phyloP scores from a whole-genome alignment of 2,888 invertebrate species.

The Habroteleia sp. region DNA sequence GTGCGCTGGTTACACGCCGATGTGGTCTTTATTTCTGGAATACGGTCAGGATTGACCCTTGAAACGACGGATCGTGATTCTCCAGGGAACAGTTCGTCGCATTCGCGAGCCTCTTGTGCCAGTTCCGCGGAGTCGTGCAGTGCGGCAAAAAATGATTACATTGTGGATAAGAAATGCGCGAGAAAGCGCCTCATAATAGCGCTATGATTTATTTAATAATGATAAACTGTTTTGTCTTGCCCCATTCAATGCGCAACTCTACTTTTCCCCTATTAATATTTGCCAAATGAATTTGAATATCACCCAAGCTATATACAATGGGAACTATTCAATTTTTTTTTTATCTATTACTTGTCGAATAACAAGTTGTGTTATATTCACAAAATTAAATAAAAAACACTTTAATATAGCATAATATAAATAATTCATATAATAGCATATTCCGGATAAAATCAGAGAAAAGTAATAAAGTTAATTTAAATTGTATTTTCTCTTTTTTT shows the following conservation, averaged over 20 bases:
- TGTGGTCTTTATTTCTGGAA: slow-evolving; percentile 41
- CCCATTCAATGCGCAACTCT: slow-evolving; percentile 21
- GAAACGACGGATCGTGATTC: slow-evolving; percentile 45
- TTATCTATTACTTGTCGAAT: too few species aligned
- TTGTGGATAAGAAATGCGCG: slow-evolving; percentile 57
- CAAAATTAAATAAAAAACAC: too few species aligned
- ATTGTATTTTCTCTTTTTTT: too few species aligned
- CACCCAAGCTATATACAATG: too few species aligned
- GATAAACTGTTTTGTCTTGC: slow-evolving; percentile 48
- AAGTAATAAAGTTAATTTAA: too few species aligned
- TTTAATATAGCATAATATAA: too few species aligned
- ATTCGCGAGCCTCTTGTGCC: slow-evolving; percentile 57
- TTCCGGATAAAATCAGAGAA: too few species aligned
- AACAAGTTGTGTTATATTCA: too few species aligned
- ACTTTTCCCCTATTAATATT: slow-evolving; percentile 42
- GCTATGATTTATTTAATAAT: slow-evolving; percentile 60
- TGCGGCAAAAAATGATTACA: slow-evolving; percentile 58
- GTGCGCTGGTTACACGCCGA: slow-evolving; percentile 4
- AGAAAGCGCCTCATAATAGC: slow-evolving; percentile 53
- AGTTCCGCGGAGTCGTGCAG: slow-evolving; percentile 49
- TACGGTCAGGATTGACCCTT: slow-evolving; percentile 36
- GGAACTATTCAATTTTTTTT: too few species aligned
- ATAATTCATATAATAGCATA: too few species aligned
- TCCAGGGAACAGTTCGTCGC: slow-evolving; percentile 32
- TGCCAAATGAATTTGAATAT: slow-evolving; percentile 39